Conservation (phyloP, 1,140 invertebrate species). For the Chymomyza costata region DNA sequence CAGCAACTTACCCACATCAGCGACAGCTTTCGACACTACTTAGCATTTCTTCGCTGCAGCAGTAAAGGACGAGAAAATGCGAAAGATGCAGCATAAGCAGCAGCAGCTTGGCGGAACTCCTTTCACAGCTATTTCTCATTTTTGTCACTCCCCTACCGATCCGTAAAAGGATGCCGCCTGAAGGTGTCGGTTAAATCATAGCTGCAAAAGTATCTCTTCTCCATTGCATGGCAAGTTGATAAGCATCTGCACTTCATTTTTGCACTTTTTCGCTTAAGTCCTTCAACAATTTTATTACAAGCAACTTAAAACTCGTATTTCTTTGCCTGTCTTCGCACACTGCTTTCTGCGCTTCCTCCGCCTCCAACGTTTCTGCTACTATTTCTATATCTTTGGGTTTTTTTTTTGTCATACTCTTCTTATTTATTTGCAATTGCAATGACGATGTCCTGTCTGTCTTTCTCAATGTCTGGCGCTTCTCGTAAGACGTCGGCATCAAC, state of each 20-base stretch:
- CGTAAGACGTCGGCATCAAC: conserved; percentile 7
- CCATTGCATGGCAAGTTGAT: conserved; percentile 36
- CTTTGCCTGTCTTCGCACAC: too few species aligned
- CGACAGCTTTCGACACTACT: conserved; percentile 7
- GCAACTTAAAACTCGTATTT: conserved; percentile 61
- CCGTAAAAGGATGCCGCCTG: too few species aligned
- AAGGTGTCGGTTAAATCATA: conserved; percentile 51
- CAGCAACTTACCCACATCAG: neutral
- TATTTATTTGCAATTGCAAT: conserved; percentile 73
- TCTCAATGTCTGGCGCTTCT: neutral
- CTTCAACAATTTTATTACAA: conserved; percentile 65
- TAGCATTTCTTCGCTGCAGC: conserved; percentile 11
- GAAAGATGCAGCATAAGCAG: neutral
- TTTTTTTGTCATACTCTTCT: conserved; percentile 43
- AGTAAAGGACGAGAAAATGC: conserved; percentile 11
- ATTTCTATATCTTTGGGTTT: too few species aligned
- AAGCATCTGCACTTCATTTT: conserved; percentile 72
- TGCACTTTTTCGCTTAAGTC: conserved; percentile 55
- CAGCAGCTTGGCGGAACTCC: conserved; percentile 1
- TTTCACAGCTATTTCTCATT: conserved; percentile 33
- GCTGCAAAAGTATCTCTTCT: conserved; percentile 41
- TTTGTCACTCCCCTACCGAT: conserved; percentile 16
- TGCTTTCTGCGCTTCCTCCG: too few species aligned
- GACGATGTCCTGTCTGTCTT: conserved; percentile 48
- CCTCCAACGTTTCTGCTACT: too few species aligned